Base-by-base conservation (phyloP, 2,888 invertebrate species). In the Caenorhabditis uteleia region DNA sequence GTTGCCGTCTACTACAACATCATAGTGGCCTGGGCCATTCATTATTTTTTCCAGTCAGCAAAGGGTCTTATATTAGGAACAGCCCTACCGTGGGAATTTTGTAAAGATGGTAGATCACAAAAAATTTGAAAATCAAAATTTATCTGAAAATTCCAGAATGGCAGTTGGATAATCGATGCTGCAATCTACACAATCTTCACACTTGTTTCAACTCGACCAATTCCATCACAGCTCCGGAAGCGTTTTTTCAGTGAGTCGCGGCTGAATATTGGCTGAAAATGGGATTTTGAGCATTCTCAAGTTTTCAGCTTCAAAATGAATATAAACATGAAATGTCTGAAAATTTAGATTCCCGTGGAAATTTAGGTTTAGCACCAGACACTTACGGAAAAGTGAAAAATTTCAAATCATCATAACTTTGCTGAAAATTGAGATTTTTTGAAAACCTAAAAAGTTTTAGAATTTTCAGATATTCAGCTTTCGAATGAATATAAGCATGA, bases 1-100 rank as follows among this genome's bases (percentile, higher is more conserved):
- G 80, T 82, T 16, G 66, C 76, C 20, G 72, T 82, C 43, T 82
- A 82, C 60, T 82, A 77, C 61, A 82, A 80, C 53, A 71, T 79
- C 23, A 74, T 79, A 34, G 75, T 75, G 14, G 73, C 75, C 1
- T 81, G 79, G 80, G 70, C 75, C 0, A 57, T 80, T 18, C 79
- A 79, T 56, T 82, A 81, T 48, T 70, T 82, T 29, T 79, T 78
- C 68, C 78, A 75, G 47, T 75, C 79, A 5, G 49, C 80, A 1
- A 69, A 60, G 26, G 76, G 77, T 16, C 39, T 75, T 42, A 64
- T 65, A 23, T 46, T 42, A 2, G 56, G 61, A 1, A 61, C 38
- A 7, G 56, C 48, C 21, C 51, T 78, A 23, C 77, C 79, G 1
- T 80, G 80, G 80, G 70, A 68, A 36, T 46, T 54, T 20, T 80